These are phyloP conservation scores for Ivindomyrus marchei DNA, from an alignment of 2,113 vertebrate genomes.

Conservation along the genomic window DNA sequence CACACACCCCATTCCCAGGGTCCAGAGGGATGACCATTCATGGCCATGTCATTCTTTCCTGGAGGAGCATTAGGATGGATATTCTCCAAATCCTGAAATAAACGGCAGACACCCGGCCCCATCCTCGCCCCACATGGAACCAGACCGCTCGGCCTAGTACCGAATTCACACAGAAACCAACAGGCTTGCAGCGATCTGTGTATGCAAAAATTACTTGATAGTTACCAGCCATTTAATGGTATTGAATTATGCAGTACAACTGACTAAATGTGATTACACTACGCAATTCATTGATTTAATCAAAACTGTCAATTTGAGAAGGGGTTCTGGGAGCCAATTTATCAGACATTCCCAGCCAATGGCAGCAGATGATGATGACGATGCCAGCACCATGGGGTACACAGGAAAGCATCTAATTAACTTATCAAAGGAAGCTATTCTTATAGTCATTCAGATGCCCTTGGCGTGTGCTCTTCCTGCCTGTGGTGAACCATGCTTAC, in stretches of 20 bases:
- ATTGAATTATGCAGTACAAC: not conserved
- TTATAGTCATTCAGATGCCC: not conserved
- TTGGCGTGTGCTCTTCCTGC: not conserved
- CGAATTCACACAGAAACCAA: not conserved
- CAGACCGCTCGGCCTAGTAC: not conserved
- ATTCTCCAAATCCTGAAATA: not conserved
- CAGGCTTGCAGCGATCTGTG: not conserved
- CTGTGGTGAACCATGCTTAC: not conserved
- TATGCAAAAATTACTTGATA: not conserved
- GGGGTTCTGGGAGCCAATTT: not conserved
- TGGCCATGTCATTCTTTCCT: not conserved
- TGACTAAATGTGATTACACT: not conserved
- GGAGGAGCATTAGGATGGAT: not conserved
- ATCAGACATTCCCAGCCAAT: not conserved
- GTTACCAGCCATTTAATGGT: not conserved
- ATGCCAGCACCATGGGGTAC: not conserved
- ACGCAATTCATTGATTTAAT: not conserved
- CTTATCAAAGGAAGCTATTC: not conserved
- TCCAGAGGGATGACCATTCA: not conserved
- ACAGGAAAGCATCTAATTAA: not conserved
- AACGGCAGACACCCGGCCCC: not conserved
- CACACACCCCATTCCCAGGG: not conserved
- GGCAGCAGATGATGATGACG: not conserved
- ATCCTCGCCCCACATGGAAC: not conserved
- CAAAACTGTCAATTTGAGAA: not conserved